Evolutionary conservation across 2,888 invertebrate genomes (phyloP), one percentile per base, ranked within the genome.

Genomic region (Gasteruption jaculator): DNA sequence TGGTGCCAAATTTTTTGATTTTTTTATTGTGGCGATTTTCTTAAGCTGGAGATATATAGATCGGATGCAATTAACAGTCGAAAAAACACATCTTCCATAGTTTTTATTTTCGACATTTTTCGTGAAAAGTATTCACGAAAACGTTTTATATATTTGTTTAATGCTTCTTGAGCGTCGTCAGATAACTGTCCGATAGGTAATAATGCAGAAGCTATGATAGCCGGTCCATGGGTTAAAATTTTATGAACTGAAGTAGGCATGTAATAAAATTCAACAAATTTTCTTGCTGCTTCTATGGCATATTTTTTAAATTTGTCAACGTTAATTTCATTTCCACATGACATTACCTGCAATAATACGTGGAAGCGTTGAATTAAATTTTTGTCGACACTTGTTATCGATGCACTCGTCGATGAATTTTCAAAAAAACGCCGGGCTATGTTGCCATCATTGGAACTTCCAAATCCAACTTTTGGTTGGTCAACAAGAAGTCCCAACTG

Each of bases 201-300:
- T 14, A 27, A 16, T 18, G 45, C 35, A 6, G 20, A 24, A 18
- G 41, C 18, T 24, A 52, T 49, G 3, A 52, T 38, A 3, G 37
- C 36, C 18, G 32, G 21, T 5, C 45, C 48, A 37, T 56, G 54
- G 4, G 49, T 44, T 16, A 55, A 27, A 16, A 57, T 33, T 21
- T 50, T 53, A 30, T 57, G 54, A n/a, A 54, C 47, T 11, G 41
- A 38, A 14, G 45, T 43, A 20, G 56, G 52, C 53, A 45, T 45
- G 4, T 31, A 38, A 18, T 36, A 36, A 14, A 26, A 11, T 30
- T 10, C 5, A 2, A 29, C 36, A 12, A 26, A 30, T 8, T n/a
- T 16, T 11, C 20, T 6, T 6, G 38, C 34, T 4, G 38, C 35
- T 34, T 34, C 33, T 10, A 19, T 3, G 12, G 8, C 10, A 21